Base-by-base conservation (phyloP, 2,113 vertebrate species). In the Psephotus haematonotus region DNA sequence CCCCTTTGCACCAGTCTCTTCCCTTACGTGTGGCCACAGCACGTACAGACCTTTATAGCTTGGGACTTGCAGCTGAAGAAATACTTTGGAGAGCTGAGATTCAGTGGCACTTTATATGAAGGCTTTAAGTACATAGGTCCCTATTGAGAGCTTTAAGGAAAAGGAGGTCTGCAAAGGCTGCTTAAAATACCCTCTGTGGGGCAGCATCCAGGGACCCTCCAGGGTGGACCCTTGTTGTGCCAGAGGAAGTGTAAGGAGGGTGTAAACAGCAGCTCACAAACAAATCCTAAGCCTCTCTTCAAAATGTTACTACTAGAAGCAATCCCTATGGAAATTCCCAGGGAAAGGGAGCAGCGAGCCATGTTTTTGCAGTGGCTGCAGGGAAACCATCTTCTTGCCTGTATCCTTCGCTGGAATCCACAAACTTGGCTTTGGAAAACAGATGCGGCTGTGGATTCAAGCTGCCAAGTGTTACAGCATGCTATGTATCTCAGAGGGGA, bases 381-480 rank as follows among this genome's bases (percentile, higher is more conserved):
- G 52, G 65, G 70, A 23, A 95, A 46, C 68, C 33, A 20, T 79
- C 77, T 53, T 90, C n/a, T 95, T 64, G 49, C 39, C 74, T 89
- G 67, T 20, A 53, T 90, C 83, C 29, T 69, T 75, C 86, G 64
- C 57, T 88, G 59, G 47, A 74, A 72, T 80, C 46, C 81, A 41
- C 31, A 93, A 90, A 82, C n/a, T 75, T 88, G 92, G 13, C 80
- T 81, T 82, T 43, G 69, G 72, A 81, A 96, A 88, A 85, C 24
- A 80, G 70, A 70, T 76, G 37, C 76, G 35, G 31, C 55, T 90
- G 33, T 81, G 94, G 76, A 88, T 93, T 95, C 68, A 90, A 93
- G 78, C 43, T 96, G 96, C 89, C 74, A 91, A 83, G 72, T 69
- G 70, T 52, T 93, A 84, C 77, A 91, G 72, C n/a, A 70, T 49